Percentiles rank a stretch among this genome's conserved stretches.
Conservation (phyloP, 2,888 invertebrate species). For the Tanypteryx hageni region DNA sequence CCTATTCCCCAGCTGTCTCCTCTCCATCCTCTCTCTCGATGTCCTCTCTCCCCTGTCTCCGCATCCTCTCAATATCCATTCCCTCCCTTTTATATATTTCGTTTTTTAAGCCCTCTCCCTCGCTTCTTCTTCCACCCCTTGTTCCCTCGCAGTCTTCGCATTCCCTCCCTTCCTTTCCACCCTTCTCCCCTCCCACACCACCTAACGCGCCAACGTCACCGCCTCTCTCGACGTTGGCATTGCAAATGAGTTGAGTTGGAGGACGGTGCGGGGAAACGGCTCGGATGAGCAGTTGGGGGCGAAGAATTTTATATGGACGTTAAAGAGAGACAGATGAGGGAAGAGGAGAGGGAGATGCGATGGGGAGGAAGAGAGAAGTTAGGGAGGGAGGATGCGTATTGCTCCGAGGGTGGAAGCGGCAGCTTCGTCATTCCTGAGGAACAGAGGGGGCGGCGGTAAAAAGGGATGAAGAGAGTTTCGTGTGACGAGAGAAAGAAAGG, state of each 20-base stretch:
- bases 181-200: background rate
- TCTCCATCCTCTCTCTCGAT: background rate
- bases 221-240: constrained; percentile 22
- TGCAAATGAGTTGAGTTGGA: constrained; percentile 57
- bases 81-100: background rate
- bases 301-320: constrained; percentile 9
- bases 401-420: background rate
- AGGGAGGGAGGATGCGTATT: background rate
- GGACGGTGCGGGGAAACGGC: background rate
- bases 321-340: background rate
- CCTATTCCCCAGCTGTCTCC: background rate
- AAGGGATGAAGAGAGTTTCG: background rate
- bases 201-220: background rate
- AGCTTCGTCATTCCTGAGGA: background rate
- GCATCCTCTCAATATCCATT: background rate
- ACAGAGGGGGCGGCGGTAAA: background rate
- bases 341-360: background rate
- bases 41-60: background rate
- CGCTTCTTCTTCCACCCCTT: background rate
- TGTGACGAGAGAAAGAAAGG: background rate
- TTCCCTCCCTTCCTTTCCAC: background rate
- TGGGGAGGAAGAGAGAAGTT: background rate
- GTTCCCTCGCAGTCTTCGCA: background rate
- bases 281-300: background rate
- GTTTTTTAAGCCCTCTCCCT: background rate